Base-by-base conservation (phyloP, 2,113 vertebrate genomes). In the Oryzias javanicus region DNA sequence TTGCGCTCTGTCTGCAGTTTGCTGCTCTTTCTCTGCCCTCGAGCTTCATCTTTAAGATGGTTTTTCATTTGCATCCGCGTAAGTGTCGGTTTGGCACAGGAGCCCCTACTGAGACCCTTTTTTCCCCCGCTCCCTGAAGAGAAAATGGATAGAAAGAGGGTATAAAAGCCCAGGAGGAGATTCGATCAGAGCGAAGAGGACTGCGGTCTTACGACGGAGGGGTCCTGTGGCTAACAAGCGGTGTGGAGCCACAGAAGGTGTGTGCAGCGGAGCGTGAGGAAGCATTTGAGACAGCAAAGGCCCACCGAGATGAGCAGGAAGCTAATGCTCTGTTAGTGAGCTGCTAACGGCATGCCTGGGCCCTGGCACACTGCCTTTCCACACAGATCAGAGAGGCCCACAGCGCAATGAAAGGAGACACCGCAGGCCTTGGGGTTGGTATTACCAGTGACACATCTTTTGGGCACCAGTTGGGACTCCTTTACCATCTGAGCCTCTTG, bases 401-500 rank as follows among this genome's bases (percentile, higher is more conserved):
- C 70, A 74, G 82, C 49, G 0, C 78, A 73, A 87, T 55, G 14
- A 86, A 81, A 88, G 72, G 80, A 90, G 88, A 89, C 87, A 88
- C 82, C 81, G 75, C 86, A 55, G 75, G 82, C 86, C 87, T 80
- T 61, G 64, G 58, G 80, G 80, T 65, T 75, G 78, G 76, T 75
- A 80, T 86, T 80, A 78, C 69, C 55, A 77, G 80, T 87, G 86
- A 90, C 89, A 86, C 89, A 79, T 89, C 86, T 90, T 90, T 89
- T 87, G 83, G 87, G 78, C 80, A 83, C 83, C 67, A 57, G 77
- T 82, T 81, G 84, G 82, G 87, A 83, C 89, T 81, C 70, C 86
- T 89, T 88, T 86, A 80, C 81, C 86, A 82, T 87, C 78, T 79
- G 86, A 89, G 86, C 71, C 81, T 81, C 67, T 53, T 46, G 5